Evolutionary conservation across 1,140 invertebrate species (phyloP).

Genomic region (Odontomachus brunneus): DNA sequence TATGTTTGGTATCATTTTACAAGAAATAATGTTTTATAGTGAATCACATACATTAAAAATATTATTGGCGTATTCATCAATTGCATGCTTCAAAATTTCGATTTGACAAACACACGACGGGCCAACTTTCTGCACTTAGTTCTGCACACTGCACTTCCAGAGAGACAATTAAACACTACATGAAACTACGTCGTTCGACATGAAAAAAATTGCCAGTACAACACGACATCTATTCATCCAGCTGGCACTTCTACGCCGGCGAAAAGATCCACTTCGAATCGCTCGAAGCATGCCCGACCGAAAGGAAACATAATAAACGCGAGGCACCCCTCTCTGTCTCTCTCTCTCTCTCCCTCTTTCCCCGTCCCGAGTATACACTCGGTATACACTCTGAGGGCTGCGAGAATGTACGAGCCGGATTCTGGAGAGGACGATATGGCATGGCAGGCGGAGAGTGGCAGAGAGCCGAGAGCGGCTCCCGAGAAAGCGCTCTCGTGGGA

Average conservation of each 20-base stretch:
- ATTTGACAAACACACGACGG: too few species aligned
- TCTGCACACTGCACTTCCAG: too few species aligned
- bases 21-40: too few species aligned
- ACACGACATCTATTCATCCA: neutral
- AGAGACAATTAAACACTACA: too few species aligned
- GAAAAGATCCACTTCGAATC: neutral
- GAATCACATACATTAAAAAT: too few species aligned
- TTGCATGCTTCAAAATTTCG: too few species aligned
- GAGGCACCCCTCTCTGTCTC: neutral
- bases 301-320: slow-evolving; percentile 1
- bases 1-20: too few species aligned
- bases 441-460: neutral
- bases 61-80: too few species aligned
- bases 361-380: neutral
- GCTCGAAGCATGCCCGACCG: neutral
- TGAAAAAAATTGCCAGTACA: neutral
- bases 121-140: too few species aligned
- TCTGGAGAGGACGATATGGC: neutral
- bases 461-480: neutral
- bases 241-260: neutral
- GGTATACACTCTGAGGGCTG: slow-evolving; percentile 4
- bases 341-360: too few species aligned
- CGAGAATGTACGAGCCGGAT: slow-evolving; percentile 34
- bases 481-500: slow-evolving; percentile 47
- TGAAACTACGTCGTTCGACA: neutral